A percentile compares a stretch with the other conserved stretches of the same genome.
These are phyloP conservation scores for Halisarca cf. caerulea DNA, from an alignment of 37 sponge, comb jelly and placozoan genomes.

Conservation along the genomic window DNA sequence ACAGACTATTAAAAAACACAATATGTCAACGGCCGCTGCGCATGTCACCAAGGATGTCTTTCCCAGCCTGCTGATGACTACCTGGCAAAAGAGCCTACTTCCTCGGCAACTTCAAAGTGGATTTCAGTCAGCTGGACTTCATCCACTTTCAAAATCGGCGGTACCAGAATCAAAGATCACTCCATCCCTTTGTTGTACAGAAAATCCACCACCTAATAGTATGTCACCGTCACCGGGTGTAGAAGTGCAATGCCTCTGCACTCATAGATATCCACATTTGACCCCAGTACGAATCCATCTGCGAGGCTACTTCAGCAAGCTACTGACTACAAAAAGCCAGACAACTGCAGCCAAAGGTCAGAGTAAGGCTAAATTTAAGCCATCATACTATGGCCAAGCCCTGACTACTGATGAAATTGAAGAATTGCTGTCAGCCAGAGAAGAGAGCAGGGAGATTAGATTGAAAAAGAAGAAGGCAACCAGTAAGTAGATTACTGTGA, in stretches of 20 bases:
- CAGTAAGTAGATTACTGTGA: no score
- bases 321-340: background rate
- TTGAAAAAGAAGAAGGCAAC: background rate
- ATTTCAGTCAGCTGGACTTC: conserved; percentile 39
- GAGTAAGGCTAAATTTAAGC: conserved; percentile 26
- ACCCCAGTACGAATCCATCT: conserved; percentile 23
- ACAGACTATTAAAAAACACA: conserved; percentile 32
- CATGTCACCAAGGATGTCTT: conserved; percentile 47
- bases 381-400: conserved; percentile 55
- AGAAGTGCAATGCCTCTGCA: conserved; percentile 7
- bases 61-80: conserved; percentile 30
- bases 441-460: conserved; percentile 5
- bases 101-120: conserved; percentile 36
- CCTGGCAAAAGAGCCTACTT: conserved; percentile 29
- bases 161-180: background rate
- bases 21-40: conserved; percentile 34
- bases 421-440: background rate
- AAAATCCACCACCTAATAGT: background rate
- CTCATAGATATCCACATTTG: background rate
- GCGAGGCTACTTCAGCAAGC: background rate
- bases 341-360: background rate
- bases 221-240: background rate
- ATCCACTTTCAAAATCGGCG: conserved; percentile 27
- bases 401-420: conserved; percentile 48
- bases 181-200: no score